Evolutionary conservation across 2,113 vertebrate genomes (phyloP).

Genomic region (Chrysemys picta): DNA sequence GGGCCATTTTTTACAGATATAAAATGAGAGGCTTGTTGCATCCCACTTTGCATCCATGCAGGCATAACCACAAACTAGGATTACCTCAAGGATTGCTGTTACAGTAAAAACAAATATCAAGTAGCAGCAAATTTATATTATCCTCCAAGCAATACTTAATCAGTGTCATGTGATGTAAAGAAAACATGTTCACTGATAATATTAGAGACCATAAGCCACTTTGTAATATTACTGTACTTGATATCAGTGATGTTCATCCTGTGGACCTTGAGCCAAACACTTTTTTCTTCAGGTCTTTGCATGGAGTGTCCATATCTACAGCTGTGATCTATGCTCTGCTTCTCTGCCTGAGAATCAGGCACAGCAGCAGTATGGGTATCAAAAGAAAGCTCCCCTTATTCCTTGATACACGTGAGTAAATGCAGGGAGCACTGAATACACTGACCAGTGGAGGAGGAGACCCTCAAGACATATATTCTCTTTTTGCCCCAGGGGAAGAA

Average conservation of each 20-base stretch:
- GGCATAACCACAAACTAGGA: background rate
- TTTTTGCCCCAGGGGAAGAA: background rate
- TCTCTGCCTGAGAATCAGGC: background rate
- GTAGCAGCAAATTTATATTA: fast-evolving
- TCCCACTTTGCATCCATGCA: background rate
- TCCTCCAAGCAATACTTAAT: background rate
- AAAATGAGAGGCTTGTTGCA: fast-evolving
- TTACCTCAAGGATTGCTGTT: background rate
- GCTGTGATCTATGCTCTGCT: background rate
- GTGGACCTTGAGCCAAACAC: background rate
- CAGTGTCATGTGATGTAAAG: background rate
- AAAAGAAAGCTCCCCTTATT: background rate
- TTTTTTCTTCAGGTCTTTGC: background rate
- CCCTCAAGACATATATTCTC: background rate
- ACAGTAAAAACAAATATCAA: background rate
- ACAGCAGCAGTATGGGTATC: background rate
- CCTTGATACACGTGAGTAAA: background rate
- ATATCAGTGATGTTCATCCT: background rate
- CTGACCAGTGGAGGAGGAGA: background rate
- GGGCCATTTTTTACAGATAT: background rate
- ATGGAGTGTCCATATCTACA: background rate
- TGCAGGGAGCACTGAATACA: fast-evolving
- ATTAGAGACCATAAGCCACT: background rate
- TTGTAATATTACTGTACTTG: background rate
- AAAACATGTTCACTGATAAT: background rate